Evolutionary conservation across 2,797 vertebrate genomes (phyloP), one percentile per base, ranked within the genome.

Genomic region (Catamblyrhynchus diadema): DNA sequence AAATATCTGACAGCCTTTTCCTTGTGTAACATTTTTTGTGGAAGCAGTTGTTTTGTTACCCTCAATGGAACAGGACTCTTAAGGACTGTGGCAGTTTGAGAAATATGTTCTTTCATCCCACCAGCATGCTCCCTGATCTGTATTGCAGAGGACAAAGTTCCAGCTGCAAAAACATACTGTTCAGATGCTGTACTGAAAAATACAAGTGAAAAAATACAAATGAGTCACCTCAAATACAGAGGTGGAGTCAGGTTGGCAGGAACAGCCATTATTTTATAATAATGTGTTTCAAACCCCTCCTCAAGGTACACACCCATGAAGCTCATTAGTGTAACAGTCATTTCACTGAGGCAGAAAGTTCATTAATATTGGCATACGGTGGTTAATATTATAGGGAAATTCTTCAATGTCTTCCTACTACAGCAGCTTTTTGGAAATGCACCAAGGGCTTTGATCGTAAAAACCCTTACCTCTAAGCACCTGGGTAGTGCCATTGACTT

Each of bases 401-500:
- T 94, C 67, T 92, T 88, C 77, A 60, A 59, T 9, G 12, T 64
- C 88, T 91, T 82, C 74, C 56, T 84, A 30, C 45, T 84, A 60
- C 32, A 61, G 67, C 48, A 85, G 60, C 35, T 69, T 81, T 94
- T 50, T 93, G 79, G 74, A 75, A 77, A 59, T 1, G 10, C 14
- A 60, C 30, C 64, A 61, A 67, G 22, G 14, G 18, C 93, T 95
- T 95, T 97, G 88, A 94, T 93, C 60, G 48, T 67, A 42, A 48
- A 57, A 62, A 6, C 86, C 41, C 44, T 87, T 70, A 67, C 66
- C 42, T 84, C n/a, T 59, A 53, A 95, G 70, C 70, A 86, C 39
- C 64, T 75, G 70, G 66, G 44, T 41, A 84, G 51, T 51, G 37
- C 51, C 44, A 45, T 27, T 73, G 70, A 84, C 27, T 84, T 48